Evolutionary conservation across 2,797 vertebrate species (phyloP).

Genomic region (Myotis daubentonii): DNA sequence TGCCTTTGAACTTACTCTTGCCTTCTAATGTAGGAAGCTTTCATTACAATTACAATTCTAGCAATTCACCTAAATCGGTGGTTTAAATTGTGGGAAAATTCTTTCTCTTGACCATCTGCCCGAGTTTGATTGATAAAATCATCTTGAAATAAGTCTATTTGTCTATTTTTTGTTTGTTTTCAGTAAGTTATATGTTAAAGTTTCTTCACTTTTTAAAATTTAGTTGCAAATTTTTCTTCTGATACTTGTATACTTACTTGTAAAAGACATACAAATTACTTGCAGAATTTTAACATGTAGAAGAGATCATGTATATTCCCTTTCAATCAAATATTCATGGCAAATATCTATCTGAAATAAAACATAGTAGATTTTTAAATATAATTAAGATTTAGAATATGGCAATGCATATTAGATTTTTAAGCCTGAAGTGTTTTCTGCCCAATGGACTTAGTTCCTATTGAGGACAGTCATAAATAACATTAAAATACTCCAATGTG

Average conservation of each 20-base stretch:
- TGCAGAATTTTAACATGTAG: not conserved
- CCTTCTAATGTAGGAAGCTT: not conserved
- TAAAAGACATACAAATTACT: not conserved
- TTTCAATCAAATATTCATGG: constrained; percentile 56
- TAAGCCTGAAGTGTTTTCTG: constrained; percentile 73
- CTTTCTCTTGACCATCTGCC: not conserved
- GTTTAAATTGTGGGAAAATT: not conserved
- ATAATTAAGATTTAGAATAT: constrained; percentile 66
- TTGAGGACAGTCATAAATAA: constrained; percentile 88
- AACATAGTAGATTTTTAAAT: constrained; percentile 57
- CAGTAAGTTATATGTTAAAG: not conserved
- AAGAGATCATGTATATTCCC: not conserved
- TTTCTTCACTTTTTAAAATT: not conserved
- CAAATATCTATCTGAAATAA: constrained; percentile 54
- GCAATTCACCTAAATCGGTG: not conserved
- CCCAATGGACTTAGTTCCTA: constrained; percentile 81
- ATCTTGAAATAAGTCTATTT: not conserved
- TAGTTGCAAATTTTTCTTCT: not conserved
- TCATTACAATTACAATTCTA: not conserved
- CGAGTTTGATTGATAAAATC: not conserved
- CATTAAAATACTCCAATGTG: constrained; percentile 86
- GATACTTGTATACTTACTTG: not conserved
- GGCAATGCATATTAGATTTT: constrained; percentile 73
- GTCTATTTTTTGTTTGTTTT: not conserved
- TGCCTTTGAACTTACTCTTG: not conserved